phyloP scores from a whole-genome alignment of 1,140 invertebrate species.

The Drepana arcuata region DNA sequence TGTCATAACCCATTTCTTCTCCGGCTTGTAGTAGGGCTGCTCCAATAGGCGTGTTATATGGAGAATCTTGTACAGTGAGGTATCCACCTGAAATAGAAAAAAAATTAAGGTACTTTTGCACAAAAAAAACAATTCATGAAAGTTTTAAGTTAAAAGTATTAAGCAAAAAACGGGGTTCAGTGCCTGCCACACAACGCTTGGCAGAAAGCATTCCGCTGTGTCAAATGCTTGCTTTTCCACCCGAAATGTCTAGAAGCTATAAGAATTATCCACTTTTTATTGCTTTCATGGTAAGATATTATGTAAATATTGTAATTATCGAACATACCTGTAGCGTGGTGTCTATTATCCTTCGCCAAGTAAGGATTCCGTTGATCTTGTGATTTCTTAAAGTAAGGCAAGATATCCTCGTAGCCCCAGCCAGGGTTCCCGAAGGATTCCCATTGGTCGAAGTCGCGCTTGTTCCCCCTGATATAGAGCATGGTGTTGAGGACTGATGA shows the following conservation, averaged over 20 bases:
- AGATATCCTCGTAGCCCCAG: constrained; percentile 90
- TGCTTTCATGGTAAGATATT: too few relatives aligned
- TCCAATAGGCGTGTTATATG: constrained; percentile 85
- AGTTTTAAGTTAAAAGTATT: too few relatives aligned
- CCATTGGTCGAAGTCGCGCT: constrained; percentile 93
- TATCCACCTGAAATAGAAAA: constrained; percentile 79
- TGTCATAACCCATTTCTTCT: constrained; percentile 91
- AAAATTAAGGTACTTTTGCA: neutral
- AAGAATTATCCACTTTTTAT: too few relatives aligned
- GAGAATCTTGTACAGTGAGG: constrained; percentile 84
- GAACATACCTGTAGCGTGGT: constrained; percentile 82
- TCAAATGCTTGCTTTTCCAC: too few relatives aligned
- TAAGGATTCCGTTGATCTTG: constrained; percentile 89
- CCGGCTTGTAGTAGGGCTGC: constrained; percentile 90
- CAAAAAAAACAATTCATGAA: neutral
- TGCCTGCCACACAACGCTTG: too few relatives aligned
- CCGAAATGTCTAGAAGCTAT: too few relatives aligned
- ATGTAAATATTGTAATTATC: too few relatives aligned
- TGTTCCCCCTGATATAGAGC: constrained; percentile 94
- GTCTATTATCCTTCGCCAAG: constrained; percentile 78
- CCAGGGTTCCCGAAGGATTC: constrained; percentile 87
- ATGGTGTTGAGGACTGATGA: constrained; percentile 90
- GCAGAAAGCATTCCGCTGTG: too few relatives aligned
- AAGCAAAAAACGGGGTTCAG: too few relatives aligned
- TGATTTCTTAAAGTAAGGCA: constrained; percentile 91